phyloP scores from a whole-genome alignment of 2,113 vertebrate species.

The Elephantulus edwardii region DNA sequence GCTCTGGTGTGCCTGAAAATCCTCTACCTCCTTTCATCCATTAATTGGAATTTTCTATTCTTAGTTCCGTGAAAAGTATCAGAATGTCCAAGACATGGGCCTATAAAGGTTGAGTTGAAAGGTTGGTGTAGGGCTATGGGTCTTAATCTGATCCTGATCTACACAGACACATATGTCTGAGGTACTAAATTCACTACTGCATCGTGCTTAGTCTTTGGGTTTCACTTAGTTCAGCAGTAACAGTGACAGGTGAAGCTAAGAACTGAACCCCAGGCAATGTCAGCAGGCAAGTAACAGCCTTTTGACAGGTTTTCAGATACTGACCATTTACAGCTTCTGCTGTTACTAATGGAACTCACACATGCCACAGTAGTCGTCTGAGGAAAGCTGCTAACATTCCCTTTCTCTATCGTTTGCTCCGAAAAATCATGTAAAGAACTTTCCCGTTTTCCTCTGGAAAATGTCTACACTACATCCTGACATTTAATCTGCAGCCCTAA shows the following conservation, averaged over 20 bases:
- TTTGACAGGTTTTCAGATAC: background rate
- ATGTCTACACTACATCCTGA: conserved; percentile 68
- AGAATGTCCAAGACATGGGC: background rate
- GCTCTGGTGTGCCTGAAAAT: background rate
- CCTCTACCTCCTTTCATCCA: background rate
- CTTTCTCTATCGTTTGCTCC: conserved; percentile 42
- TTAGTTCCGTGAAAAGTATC: background rate
- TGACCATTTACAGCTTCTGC: background rate
- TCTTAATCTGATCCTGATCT: background rate
- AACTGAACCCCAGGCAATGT: background rate
- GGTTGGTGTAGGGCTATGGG: too few species aligned
- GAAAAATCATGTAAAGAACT: conserved; percentile 38
- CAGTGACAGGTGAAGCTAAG: background rate
- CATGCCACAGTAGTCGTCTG: background rate
- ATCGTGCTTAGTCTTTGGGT: background rate
- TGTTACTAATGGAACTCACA: background rate
- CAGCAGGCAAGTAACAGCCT: background rate
- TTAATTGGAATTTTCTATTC: background rate
- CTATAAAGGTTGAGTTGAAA: background rate
- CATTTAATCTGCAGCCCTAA: conserved; percentile 61
- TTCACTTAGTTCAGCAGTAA: background rate
- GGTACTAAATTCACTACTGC: background rate
- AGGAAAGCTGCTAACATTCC: background rate
- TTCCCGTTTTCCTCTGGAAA: conserved; percentile 71
- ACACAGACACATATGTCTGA: too few species aligned